Evolutionary conservation across 2,797 vertebrate genomes (phyloP), one percentile per base, ranked within the genome.

Genomic region (Darevskia nairensis): DNA sequence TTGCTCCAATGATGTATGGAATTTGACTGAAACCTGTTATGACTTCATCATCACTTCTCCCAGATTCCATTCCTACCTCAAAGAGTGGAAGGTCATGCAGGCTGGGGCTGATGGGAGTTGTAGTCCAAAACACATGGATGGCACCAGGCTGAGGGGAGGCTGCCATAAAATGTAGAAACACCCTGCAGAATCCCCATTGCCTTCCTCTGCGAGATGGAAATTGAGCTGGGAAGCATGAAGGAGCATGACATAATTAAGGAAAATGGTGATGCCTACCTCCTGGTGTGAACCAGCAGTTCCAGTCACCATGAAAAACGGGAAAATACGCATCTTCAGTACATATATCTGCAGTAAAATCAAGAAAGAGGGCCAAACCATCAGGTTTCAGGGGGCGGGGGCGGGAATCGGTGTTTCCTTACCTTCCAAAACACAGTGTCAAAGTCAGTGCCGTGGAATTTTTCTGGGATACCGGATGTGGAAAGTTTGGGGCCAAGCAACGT

Each of bases 361-460:
- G 76, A 55, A 44, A n/a, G 61, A 27, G 35, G 21, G n/a, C 29
- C 39, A 46, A 55, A 64, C 11, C 25, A 64, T 69, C 23, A 69
- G 44, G 39, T 4, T 27, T 32, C 59, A 13, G 6, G 35, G 29
- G 55, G 17, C 1, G 3, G 2, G 39, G 8, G n/a, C 7, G 1
- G 6, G 80, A 41, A 4, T 27, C 19, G 7, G 76, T 0, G 10
- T 66, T 72, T 39, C 55, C 61, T 85, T 96, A 99, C 99, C 98
- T 99, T 99, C 99, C 99, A 99, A 97, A 99, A 99, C 78, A 99
- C 98, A 0, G 98, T 99, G 97, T 99, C 99, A 29, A 99, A 99
- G 94, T 99, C 98, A 0, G 98, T 99, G 94, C 99, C 98, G 0
- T 97, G 97, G 96, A 99, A 99, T 94, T 98, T 99, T 96, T 99